Percentiles rank a stretch among this genome's conserved stretches.
phyloP scores from a whole-genome alignment of 2,113 vertebrate species.

The Ginglymostoma cirratum region DNA sequence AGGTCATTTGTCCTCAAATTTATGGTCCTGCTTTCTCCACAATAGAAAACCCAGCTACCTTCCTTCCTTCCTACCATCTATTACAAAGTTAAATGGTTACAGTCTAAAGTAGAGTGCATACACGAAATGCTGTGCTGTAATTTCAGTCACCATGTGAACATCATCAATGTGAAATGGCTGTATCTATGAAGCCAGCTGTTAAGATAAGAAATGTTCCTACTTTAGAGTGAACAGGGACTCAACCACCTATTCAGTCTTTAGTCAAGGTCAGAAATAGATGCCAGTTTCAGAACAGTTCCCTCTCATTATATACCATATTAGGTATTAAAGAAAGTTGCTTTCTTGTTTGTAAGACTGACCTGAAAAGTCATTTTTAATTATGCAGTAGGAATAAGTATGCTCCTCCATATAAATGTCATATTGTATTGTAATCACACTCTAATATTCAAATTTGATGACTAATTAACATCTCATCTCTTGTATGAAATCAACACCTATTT shows the following conservation, averaged over 20 bases:
- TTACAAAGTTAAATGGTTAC: slow-evolving; percentile 16
- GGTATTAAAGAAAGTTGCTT: not conserved
- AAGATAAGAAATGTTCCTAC: slow-evolving; percentile 15
- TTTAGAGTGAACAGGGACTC: not conserved
- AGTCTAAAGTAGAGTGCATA: not conserved
- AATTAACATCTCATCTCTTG: not conserved
- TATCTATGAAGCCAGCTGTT: slow-evolving; percentile 14
- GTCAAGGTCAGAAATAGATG: not conserved
- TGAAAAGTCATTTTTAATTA: not conserved
- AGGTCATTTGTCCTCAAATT: not conserved
- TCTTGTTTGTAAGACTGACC: not conserved
- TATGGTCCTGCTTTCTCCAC: too few species aligned
- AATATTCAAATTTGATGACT: not conserved
- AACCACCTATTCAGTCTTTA: not conserved
- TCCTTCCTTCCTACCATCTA: too few species aligned
- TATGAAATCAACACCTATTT: not conserved
- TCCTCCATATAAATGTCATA: not conserved
- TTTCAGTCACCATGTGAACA: not conserved
- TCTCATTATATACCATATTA: not conserved
- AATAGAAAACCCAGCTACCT: not conserved
- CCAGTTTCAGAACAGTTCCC: not conserved
- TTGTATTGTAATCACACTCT: not conserved
- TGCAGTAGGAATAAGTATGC: not conserved
- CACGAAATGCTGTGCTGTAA: not conserved
- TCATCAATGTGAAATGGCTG: not conserved